phyloP scores from a whole-genome alignment of 2,888 invertebrate species.

The Petrolisthes manimaculis region DNA sequence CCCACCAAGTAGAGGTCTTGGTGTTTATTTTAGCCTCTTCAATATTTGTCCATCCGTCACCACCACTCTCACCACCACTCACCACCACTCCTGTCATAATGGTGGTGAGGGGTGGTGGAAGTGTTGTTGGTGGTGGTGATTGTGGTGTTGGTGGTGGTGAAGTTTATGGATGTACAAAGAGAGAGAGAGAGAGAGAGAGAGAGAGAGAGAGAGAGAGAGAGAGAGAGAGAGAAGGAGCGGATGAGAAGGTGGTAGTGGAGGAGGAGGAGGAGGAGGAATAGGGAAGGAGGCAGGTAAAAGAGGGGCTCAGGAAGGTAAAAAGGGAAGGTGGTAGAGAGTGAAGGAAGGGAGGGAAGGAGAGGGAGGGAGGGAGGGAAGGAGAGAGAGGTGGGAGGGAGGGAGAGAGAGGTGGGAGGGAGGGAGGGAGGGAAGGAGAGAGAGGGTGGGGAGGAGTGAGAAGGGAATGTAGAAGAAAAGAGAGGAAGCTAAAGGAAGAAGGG shows the following conservation, averaged over 20 bases:
- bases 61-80: too few relatives aligned
- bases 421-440: too few relatives aligned
- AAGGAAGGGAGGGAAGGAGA: neutral
- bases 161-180: neutral
- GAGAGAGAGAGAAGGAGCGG: neutral
- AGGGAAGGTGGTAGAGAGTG: neutral
- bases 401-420: neutral
- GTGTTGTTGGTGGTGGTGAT: neutral
- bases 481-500: neutral
- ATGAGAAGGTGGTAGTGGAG: neutral
- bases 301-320: neutral
- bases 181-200: neutral
- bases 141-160: neutral
- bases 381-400: neutral
- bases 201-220: neutral
- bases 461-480: too few relatives aligned
- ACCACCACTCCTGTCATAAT: too few relatives aligned
- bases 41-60: too few relatives aligned
- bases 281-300: neutral
- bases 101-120: neutral
- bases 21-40: too few relatives aligned
- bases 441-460: neutral
- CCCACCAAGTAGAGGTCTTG: too few relatives aligned
- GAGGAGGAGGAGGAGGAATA: neutral
- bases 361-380: neutral